phyloP scores from a whole-genome alignment of 2,113 vertebrate genomes.

The Tyto alba region DNA sequence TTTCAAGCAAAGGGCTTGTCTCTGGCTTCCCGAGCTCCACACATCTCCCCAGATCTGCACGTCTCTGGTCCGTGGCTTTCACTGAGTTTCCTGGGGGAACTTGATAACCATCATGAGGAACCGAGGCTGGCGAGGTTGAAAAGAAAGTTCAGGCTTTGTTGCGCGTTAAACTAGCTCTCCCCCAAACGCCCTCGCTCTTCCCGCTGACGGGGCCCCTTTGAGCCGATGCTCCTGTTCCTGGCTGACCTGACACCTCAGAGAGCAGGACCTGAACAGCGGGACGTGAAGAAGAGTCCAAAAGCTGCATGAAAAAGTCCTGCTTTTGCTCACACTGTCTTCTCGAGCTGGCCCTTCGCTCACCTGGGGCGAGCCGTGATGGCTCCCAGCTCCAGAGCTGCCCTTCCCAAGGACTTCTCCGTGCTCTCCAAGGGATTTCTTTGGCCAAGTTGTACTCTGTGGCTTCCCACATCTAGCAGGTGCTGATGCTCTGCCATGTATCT shows the following conservation, averaged over 20 bases:
- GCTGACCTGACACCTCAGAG: not conserved
- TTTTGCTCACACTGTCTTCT: not conserved
- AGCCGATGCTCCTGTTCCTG: not conserved
- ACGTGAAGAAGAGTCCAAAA: not conserved
- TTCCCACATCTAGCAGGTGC: not conserved
- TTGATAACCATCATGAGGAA: not conserved
- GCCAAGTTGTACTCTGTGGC: not conserved
- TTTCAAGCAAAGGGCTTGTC: not conserved
- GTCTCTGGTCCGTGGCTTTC: not conserved
- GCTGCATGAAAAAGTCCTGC: not conserved
- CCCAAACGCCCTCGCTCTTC: not conserved
- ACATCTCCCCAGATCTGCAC: not conserved
- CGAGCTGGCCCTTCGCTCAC: not conserved
- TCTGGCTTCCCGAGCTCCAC: accelerated
- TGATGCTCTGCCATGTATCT: not conserved
- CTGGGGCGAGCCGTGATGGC: accelerated
- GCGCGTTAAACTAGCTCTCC: not conserved
- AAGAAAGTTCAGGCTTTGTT: not conserved
- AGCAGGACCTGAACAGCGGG: not conserved
- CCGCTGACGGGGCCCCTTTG: not conserved
- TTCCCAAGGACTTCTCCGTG: not conserved
- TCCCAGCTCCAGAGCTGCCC: not conserved
- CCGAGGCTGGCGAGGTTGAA: not conserved
- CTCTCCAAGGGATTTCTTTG: not conserved
- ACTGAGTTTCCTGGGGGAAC: accelerated